phyloP scores from a whole-genome alignment of 2,113 vertebrate genomes.

The Pica pica region DNA sequence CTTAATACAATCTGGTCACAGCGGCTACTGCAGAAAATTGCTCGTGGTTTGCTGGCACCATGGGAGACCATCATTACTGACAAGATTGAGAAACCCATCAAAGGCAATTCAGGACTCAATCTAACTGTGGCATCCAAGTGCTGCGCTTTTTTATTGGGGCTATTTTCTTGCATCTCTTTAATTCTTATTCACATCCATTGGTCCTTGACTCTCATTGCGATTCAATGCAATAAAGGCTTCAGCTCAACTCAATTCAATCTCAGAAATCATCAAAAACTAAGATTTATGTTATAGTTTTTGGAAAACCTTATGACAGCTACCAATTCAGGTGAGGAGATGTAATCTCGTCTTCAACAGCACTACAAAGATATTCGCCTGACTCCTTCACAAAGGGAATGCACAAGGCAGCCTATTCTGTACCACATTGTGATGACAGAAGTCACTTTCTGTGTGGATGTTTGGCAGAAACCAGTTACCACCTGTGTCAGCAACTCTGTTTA shows the following conservation, averaged over 20 bases:
- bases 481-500: background rate
- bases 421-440: background rate
- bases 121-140: slow-evolving; percentile 24
- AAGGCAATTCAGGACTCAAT: slow-evolving; percentile 57
- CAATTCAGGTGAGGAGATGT: background rate
- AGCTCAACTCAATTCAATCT: slow-evolving; percentile 48
- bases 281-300: slow-evolving; percentile 39
- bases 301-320: background rate
- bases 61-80: slow-evolving; percentile 64
- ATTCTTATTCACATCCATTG: slow-evolving; percentile 50
- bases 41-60: slow-evolving; percentile 58
- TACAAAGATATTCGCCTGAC: background rate
- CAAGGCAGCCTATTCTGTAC: background rate
- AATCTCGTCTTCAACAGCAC: background rate
- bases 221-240: slow-evolving; percentile 44
- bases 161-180: slow-evolving; percentile 58
- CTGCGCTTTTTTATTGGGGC: slow-evolving; percentile 1
- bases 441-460: background rate
- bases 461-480: slow-evolving; percentile 5
- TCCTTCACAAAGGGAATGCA: background rate
- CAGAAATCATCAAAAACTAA: slow-evolving; percentile 55
- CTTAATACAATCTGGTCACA: slow-evolving; percentile 68
- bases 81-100: slow-evolving; percentile 66
- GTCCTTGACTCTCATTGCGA: slow-evolving; percentile 24
- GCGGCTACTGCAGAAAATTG: slow-evolving; percentile 68